A percentile compares a stretch with the other conserved stretches of the same genome.
These are phyloP conservation scores for Oscheius sp. DNA, from an alignment of 2,888 invertebrate genomes.

Conservation along the genomic window DNA sequence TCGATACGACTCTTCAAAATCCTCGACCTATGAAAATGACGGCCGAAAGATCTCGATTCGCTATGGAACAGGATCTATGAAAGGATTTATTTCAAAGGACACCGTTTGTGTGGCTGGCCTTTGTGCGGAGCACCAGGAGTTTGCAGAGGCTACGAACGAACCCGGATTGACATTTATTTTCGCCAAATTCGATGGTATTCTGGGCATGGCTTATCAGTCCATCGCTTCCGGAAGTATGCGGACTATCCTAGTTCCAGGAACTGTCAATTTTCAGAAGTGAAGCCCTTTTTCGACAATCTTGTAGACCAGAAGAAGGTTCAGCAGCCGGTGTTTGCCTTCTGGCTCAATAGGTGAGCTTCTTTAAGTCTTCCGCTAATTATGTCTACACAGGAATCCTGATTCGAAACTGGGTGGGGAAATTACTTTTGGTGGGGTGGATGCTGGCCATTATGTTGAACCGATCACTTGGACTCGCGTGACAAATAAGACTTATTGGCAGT, in stretches of 20 bases:
- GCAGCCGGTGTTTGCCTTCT: constrained; percentile 71
- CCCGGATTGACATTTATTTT: constrained; percentile 94
- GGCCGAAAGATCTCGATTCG: constrained; percentile 91
- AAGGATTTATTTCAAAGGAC: constrained; percentile 94
- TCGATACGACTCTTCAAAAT: constrained; percentile 90
- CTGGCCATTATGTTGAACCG: constrained; percentile 86
- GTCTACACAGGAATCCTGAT: constrained; percentile 65
- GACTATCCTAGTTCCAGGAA: background rate
- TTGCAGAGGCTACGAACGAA: constrained; percentile 94
- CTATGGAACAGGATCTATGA: constrained; percentile 95
- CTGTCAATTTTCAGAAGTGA: constrained; percentile 77
- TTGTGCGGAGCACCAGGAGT: constrained; percentile 81
- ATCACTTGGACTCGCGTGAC: constrained; percentile 90
- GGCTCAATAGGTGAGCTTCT: constrained; percentile 62
- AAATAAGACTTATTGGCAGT: constrained; percentile 94
- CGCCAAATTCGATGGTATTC: constrained; percentile 96
- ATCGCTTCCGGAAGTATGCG: constrained; percentile 55
- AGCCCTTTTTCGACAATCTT: constrained; percentile 93
- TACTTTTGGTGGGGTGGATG: constrained; percentile 88
- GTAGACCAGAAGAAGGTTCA: constrained; percentile 80
- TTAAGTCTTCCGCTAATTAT: background rate
- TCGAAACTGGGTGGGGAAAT: constrained; percentile 72
- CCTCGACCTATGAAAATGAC: constrained; percentile 85
- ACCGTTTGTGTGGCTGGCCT: constrained; percentile 80
- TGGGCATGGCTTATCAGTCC: constrained; percentile 75